Conservation (phyloP, 2,113 vertebrate species). For the Columba janthina region DNA sequence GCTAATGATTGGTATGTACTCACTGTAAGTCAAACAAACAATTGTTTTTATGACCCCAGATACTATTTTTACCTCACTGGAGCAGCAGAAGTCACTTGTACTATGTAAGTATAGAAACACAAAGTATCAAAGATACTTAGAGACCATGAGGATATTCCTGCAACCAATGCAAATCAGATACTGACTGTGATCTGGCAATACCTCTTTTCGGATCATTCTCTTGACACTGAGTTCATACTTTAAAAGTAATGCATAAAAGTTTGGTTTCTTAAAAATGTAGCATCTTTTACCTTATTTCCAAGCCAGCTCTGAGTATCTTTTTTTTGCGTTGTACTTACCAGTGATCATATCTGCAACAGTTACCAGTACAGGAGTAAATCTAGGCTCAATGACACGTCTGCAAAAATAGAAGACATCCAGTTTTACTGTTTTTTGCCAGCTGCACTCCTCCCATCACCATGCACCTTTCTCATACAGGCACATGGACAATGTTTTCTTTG, state of each 20-base stretch:
- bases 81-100: not conserved
- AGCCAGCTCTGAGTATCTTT: not conserved
- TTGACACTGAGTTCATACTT: not conserved
- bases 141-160: not conserved
- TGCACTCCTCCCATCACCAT: not conserved
- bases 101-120: not conserved
- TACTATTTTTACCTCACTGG: not conserved
- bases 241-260: accelerated
- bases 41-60: not conserved
- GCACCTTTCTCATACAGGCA: not conserved
- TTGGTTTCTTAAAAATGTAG: not conserved
- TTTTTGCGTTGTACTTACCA: conserved; percentile 74
- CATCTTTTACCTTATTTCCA: not conserved
- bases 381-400: conserved; percentile 87
- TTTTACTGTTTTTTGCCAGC: not conserved
- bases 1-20: not conserved
- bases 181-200: not conserved
- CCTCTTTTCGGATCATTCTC: not conserved
- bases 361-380: conserved; percentile 86
- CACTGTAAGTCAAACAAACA: not conserved
- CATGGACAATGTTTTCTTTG: not conserved
- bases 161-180: not conserved
- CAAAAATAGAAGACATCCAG: conserved; percentile 30
- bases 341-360: conserved; percentile 87
- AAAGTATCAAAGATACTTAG: not conserved